Evolutionary conservation across 2,888 invertebrate genomes (phyloP).

Genomic region (Diabrotica balteata): DNA sequence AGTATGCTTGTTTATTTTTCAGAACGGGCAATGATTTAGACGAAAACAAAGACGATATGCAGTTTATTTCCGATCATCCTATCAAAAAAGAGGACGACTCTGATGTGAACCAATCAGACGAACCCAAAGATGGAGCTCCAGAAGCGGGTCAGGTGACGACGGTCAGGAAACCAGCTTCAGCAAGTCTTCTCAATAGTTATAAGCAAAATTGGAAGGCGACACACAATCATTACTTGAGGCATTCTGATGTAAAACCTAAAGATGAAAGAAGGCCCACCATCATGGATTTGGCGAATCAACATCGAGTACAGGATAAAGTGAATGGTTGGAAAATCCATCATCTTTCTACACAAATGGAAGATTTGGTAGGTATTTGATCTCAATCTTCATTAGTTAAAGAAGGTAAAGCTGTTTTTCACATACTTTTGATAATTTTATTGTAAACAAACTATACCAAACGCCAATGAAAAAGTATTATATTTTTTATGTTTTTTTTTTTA

Average conservation of each 20-base stretch:
- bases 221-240: slow-evolving; percentile 75
- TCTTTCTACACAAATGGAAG: slow-evolving; percentile 91
- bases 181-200: slow-evolving; percentile 69
- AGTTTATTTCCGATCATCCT: slow-evolving; percentile 65
- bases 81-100: slow-evolving; percentile 57
- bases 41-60: slow-evolving; percentile 67
- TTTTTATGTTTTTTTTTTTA: no score
- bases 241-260: slow-evolving; percentile 85
- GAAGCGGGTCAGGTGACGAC: slow-evolving; percentile 51
- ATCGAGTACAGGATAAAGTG: slow-evolving; percentile 83
- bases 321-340: slow-evolving; percentile 96
- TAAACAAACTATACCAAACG: no score
- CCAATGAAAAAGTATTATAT: no score
- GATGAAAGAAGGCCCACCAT: slow-evolving; percentile 87
- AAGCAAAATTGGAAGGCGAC: slow-evolving; percentile 75
- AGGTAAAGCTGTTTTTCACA: no score
- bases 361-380: slow-evolving; percentile 70
- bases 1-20: slow-evolving; percentile 31
- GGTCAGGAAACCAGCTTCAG: slow-evolving; percentile 57
- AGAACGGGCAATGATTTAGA: slow-evolving; percentile 66
- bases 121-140: slow-evolving; percentile 54
- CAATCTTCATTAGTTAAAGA: no score
- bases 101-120: slow-evolving; percentile 56
- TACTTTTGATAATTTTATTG: no score
- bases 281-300: slow-evolving; percentile 88